Evolutionary conservation across 2,797 vertebrate species (phyloP).

Genomic region (Anguilla marmorata): DNA sequence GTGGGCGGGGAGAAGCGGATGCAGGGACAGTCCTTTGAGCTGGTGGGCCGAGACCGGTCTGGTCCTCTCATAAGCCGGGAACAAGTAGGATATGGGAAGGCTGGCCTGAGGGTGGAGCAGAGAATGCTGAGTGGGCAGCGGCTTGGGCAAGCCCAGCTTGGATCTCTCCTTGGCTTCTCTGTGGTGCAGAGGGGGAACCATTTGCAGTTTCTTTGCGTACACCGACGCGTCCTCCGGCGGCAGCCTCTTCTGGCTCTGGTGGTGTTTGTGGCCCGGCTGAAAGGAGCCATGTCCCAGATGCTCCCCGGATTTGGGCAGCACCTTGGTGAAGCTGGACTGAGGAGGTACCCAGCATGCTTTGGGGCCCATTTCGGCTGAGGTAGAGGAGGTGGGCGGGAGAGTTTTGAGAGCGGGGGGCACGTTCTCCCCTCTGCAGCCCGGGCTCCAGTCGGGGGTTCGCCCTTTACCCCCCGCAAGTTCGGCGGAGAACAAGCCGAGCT

Average conservation of each 20-base stretch:
- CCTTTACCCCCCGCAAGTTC: slow-evolving; percentile 43
- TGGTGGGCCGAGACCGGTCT: slow-evolving; percentile 62
- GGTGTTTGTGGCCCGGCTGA: slow-evolving; percentile 51
- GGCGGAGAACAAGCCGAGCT: slow-evolving; percentile 32
- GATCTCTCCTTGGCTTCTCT: slow-evolving; percentile 66
- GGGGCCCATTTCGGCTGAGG: slow-evolving; percentile 39
- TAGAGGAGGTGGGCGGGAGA: slow-evolving; percentile 31
- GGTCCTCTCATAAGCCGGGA: slow-evolving; percentile 54
- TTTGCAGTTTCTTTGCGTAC: slow-evolving; percentile 62
- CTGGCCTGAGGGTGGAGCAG: slow-evolving; percentile 51
- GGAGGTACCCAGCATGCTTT: slow-evolving; percentile 71
- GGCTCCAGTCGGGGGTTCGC: slow-evolving; percentile 60
- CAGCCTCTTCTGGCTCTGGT: slow-evolving; percentile 48
- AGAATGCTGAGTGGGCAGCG: slow-evolving; percentile 58
- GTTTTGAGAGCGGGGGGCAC: slow-evolving; percentile 46
- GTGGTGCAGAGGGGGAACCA: slow-evolving; percentile 60
- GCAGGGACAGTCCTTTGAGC: slow-evolving; percentile 57
- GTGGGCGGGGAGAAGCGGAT: slow-evolving; percentile 73
- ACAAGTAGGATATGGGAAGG: slow-evolving; percentile 50
- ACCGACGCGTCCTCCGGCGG: slow-evolving; percentile 53
- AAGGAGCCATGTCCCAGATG: slow-evolving; percentile 62
- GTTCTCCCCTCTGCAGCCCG: slow-evolving; percentile 42
- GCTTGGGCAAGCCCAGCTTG: slow-evolving; percentile 52
- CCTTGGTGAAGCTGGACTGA: slow-evolving; percentile 69
- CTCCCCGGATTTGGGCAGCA: slow-evolving; percentile 63